Evolutionary conservation across 2,888 invertebrate genomes (phyloP).

Genomic region (Brachyopa scutellaris): DNA sequence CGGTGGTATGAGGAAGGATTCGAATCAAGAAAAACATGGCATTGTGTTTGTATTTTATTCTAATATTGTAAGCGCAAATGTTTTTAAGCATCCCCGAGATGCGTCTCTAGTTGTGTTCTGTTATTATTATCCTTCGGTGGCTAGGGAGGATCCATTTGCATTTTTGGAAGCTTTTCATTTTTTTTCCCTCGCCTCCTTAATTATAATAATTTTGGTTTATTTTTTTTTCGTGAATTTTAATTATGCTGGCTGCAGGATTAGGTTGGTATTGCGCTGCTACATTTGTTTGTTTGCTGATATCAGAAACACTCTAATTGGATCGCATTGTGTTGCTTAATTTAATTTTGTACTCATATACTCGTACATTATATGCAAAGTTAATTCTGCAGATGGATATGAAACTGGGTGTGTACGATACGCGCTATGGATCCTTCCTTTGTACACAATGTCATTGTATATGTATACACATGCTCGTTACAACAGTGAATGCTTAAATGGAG

Average conservation of each 20-base stretch:
- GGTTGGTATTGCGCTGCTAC: background rate
- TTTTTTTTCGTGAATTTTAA: conserved; percentile 50
- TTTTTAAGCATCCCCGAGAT: conserved; percentile 9
- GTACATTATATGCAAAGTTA: conserved; percentile 54
- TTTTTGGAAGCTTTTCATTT: conserved; percentile 21
- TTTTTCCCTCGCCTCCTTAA: background rate
- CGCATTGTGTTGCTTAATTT: conserved; percentile 61
- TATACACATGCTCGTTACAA: background rate
- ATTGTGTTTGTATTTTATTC: conserved; percentile 15
- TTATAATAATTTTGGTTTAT: background rate
- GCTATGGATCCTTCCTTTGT: conserved; percentile 1
- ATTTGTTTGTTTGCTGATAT: conserved; percentile 37
- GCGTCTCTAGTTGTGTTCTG: background rate
- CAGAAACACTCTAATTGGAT: conserved; percentile 56
- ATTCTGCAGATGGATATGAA: conserved; percentile 35
- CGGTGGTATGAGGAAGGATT: background rate
- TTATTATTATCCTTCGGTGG: conserved; percentile 15
- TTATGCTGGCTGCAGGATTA: conserved; percentile 18
- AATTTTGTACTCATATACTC: conserved; percentile 41
- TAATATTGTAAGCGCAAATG: conserved; percentile 26
- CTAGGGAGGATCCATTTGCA: conserved; percentile 45
- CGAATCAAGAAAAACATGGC: conserved; percentile 37
- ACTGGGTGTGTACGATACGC: conserved; percentile 11
- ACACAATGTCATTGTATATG: background rate
- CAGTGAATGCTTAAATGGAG: background rate